phyloP scores from a whole-genome alignment of 1,140 invertebrate genomes.

The Cecropterus lyciades region DNA sequence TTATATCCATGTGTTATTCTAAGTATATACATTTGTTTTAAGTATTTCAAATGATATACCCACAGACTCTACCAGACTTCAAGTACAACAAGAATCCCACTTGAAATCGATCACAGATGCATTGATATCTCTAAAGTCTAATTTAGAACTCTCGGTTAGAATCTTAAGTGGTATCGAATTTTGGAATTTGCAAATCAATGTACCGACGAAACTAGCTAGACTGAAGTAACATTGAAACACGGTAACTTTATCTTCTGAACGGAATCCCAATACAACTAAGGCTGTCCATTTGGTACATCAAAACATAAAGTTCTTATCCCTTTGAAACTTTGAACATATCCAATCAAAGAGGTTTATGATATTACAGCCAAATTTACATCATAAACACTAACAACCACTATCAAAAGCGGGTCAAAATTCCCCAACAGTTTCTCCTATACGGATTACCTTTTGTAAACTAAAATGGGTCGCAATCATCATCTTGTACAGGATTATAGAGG shows the following conservation, averaged over 20 bases:
- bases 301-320: constrained; percentile 44
- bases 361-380: constrained; percentile 81
- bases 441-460: constrained; percentile 84
- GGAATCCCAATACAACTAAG: not conserved
- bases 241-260: constrained; percentile 5
- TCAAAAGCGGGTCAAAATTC: constrained; percentile 66
- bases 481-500: constrained; percentile 77
- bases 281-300: constrained; percentile 32
- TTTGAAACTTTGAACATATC: constrained; percentile 55
- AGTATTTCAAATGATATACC: too few relatives aligned
- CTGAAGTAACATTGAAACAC: not conserved
- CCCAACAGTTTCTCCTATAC: constrained; percentile 75
- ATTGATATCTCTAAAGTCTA: not conserved
- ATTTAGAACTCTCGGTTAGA: constrained; percentile 3
- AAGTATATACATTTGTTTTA: too few relatives aligned
- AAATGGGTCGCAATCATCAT: constrained; percentile 82
- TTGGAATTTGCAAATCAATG: not conserved
- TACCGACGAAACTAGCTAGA: not conserved
- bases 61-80: too few relatives aligned
- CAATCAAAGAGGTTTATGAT: constrained; percentile 82
- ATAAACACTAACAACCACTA: constrained; percentile 77
- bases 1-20: too few relatives aligned
- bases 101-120: too few relatives aligned
- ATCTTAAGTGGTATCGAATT: not conserved
- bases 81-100: too few relatives aligned